These are phyloP conservation scores for Pholis gunnellus DNA, from an alignment of 2,113 vertebrate species.

Conservation along the genomic window DNA sequence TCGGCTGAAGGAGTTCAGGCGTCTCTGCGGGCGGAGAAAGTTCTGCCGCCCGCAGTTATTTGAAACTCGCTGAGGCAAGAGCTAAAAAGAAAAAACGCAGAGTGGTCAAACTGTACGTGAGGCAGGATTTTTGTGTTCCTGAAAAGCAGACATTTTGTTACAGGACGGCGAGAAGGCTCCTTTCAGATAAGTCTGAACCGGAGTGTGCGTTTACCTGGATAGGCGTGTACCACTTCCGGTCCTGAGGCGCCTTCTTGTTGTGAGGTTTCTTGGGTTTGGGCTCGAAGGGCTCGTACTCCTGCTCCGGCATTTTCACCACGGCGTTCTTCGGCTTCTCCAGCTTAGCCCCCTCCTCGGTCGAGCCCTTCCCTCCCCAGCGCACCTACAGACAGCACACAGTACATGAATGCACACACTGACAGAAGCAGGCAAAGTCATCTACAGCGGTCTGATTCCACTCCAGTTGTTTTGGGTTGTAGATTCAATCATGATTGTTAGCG, in stretches of 20 bases:
- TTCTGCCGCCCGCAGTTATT: constrained; percentile 37
- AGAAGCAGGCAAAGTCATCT: not conserved
- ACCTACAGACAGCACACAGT: constrained; percentile 78
- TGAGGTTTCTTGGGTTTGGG: constrained; percentile 89
- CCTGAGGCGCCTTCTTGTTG: constrained; percentile 83
- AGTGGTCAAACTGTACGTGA: constrained; percentile 45
- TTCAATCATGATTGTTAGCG: not conserved
- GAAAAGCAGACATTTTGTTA: constrained; percentile 25
- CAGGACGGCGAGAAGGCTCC: not conserved
- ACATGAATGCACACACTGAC: not conserved
- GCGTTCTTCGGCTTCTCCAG: constrained; percentile 94
- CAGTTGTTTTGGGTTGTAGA: not conserved
- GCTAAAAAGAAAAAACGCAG: constrained; percentile 16
- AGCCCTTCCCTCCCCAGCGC: constrained; percentile 93
- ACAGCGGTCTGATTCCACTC: not conserved
- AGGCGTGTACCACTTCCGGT: constrained; percentile 92
- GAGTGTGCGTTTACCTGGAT: constrained; percentile 82
- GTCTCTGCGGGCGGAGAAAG: constrained; percentile 11
- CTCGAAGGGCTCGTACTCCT: constrained; percentile 92
- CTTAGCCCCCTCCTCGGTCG: constrained; percentile 94
- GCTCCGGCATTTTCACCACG: constrained; percentile 92
- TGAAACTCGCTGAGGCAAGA: constrained; percentile 12
- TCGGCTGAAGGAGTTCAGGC: constrained; percentile 3
- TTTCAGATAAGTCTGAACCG: constrained; percentile 1
- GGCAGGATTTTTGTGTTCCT: constrained; percentile 23